Conservation (phyloP, 2,888 invertebrate genomes). For the Cyaniris semiargus region DNA sequence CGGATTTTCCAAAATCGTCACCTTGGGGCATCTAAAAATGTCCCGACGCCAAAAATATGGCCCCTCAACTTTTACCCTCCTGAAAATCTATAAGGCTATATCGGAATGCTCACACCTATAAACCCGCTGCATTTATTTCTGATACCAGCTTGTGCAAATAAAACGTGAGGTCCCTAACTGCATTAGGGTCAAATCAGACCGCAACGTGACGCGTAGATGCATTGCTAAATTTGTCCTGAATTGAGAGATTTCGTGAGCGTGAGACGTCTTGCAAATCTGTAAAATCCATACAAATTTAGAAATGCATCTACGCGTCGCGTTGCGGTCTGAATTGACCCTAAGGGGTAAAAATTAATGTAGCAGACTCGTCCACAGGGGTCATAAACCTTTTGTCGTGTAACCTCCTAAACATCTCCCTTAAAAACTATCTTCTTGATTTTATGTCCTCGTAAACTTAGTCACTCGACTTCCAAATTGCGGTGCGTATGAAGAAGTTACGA, state of each 20-base stretch:
- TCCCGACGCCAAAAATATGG: background rate
- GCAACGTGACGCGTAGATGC: no score
- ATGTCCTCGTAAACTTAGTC: constrained; percentile 60
- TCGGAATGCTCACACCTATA: background rate
- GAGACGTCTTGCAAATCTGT: no score
- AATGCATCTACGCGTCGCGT: no score
- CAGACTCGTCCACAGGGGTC: background rate
- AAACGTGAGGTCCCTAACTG: constrained; percentile 7
- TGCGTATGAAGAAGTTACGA: constrained; percentile 59
- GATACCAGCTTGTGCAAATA: background rate
- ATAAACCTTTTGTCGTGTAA: background rate
- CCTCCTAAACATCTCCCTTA: constrained; percentile 49
- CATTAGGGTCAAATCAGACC: background rate
- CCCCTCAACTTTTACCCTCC: background rate
- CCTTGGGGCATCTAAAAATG: background rate
- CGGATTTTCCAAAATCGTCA: background rate
- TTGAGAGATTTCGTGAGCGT: no score
- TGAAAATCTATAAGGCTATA: background rate
- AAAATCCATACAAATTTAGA: no score
- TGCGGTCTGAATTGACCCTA: no score
- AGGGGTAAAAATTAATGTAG: constrained; percentile 7
- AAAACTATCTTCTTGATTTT: constrained; percentile 58
- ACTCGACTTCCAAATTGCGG: constrained; percentile 51
- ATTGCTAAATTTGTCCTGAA: no score
- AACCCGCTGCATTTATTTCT: background rate